Conservation (phyloP, 2,888 invertebrate species). For the Terebella lapidaria region DNA sequence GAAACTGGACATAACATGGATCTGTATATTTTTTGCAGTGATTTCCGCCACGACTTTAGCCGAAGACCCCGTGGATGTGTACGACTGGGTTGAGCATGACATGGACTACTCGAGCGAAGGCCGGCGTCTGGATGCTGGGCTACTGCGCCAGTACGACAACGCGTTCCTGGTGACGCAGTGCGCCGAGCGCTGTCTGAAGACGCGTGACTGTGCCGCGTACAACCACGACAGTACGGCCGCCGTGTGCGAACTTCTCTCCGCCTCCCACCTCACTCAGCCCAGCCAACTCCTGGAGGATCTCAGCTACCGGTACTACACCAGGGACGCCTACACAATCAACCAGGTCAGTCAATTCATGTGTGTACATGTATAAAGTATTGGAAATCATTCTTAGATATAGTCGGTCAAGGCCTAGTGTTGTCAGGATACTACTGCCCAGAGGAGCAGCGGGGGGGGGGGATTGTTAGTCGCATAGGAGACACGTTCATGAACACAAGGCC, state of each 20-base stretch:
- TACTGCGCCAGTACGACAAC: background rate
- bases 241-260: background rate
- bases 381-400: too few species aligned
- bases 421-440: too few species aligned
- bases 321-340: background rate
- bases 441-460: too few species aligned
- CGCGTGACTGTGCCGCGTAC: background rate
- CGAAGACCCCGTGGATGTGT: too few species aligned
- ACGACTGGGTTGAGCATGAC: background rate
- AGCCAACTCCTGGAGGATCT: background rate
- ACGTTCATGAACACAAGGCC: too few species aligned
- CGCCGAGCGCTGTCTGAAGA: background rate
- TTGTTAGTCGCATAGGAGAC: too few species aligned
- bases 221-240: background rate
- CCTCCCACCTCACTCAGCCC: background rate
- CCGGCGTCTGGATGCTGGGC: background rate
- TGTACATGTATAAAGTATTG: too few species aligned
- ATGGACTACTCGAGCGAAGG: background rate
- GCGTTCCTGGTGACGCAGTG: background rate
- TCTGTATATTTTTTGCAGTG: too few species aligned
- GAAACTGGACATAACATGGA: too few species aligned
- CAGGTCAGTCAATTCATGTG: background rate
- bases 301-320: background rate
- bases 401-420: too few species aligned
- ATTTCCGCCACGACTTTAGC: too few species aligned